Evolutionary conservation across 2,888 invertebrate species (phyloP), one percentile per base, ranked within the genome.

Genomic region (Trachelus tabidus): DNA sequence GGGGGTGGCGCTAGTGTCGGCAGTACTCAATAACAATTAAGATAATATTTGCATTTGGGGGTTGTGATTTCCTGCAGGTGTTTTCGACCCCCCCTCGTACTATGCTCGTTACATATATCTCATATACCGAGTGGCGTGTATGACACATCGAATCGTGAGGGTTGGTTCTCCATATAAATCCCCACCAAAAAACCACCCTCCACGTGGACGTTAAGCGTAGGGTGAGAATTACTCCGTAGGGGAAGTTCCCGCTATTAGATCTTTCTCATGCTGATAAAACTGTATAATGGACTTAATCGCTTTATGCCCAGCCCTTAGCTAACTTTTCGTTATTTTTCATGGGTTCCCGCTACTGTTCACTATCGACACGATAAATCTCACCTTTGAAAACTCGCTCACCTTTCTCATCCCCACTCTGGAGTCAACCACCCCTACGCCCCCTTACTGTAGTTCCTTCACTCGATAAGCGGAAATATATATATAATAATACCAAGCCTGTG

Each of bases 21-120:
- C 82, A 82, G 82, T 85, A 83, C 81, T 87, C 86, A 83, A 82
- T 84, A 86, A 87, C 89, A 90, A 90, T 90, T 90, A 90, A 90
- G 91, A 90, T 89, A 91, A 91, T 90, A 91, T 91, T 91, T 90
- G 90, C 91, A 90, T 90, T 90, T 83, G 84, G n/a, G 88, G 89
- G 90, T 89, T 87, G 90, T 90, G 91, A 91, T 91, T 91, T 91
- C 91, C 91, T 91, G 91, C 91, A 91, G 91, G 91, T 91, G 91
- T 86, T 86, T 83, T 83, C 56, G 79, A 79, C 75, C 56, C 56
- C 56, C 56, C 56, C 56, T 56, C 56, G 23, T 56, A 84, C 79
- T 76, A 73, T 78, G 81, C 86, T 87, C 85, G 88, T 89, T 88
- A 87, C 83, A 84, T 85, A 79, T 80, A 83, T 79, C 80, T 77